Percentiles rank a stretch among this genome's conserved stretches.
Evolutionary conservation across 1,140 invertebrate species (phyloP).

Genomic region (Drosophila tani): DNA sequence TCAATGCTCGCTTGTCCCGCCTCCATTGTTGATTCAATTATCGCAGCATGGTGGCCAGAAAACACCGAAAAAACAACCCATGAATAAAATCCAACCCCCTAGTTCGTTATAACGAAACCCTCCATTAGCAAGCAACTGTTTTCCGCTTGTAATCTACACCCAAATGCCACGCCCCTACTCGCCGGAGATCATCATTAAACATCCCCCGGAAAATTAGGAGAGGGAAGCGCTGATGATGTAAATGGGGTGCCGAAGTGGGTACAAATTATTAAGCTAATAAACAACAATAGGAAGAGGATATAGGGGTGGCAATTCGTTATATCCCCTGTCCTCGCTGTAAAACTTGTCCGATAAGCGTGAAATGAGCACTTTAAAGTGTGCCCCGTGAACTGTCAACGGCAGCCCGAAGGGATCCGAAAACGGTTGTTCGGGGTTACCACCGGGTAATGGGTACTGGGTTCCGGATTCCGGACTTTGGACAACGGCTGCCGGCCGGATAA

Average conservation of each 20-base stretch:
- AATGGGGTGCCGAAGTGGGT: constrained; percentile 66
- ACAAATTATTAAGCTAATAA: constrained; percentile 81
- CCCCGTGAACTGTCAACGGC: constrained; percentile 71
- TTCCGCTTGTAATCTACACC: constrained; percentile 77
- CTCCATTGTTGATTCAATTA: constrained; percentile 79
- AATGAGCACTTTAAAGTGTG: constrained; percentile 55
- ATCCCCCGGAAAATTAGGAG: constrained; percentile 37
- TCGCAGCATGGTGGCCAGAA: constrained; percentile 72
- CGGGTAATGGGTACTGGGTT: constrained; percentile 19
- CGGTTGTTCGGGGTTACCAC: constrained; percentile 34
- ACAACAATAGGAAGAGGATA: constrained; percentile 54
- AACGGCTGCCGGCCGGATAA: constrained; percentile 48
- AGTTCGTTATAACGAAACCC: constrained; percentile 20
- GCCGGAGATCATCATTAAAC: constrained; percentile 44
- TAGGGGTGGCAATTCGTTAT: constrained; percentile 53
- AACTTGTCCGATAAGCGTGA: constrained; percentile 68
- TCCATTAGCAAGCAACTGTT: constrained; percentile 74
- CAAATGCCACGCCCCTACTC: constrained; percentile 62
- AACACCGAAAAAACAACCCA: constrained; percentile 9
- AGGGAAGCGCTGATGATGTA: constrained; percentile 14
- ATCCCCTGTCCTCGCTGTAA: constrained; percentile 26
- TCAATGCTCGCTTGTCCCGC: constrained; percentile 49
- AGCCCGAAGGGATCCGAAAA: constrained; percentile 34
- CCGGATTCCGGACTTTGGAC: constrained; percentile 19
- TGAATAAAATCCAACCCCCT: constrained; percentile 8